Conservation (phyloP, 1,140 invertebrate species). For the Lithobius niger region DNA sequence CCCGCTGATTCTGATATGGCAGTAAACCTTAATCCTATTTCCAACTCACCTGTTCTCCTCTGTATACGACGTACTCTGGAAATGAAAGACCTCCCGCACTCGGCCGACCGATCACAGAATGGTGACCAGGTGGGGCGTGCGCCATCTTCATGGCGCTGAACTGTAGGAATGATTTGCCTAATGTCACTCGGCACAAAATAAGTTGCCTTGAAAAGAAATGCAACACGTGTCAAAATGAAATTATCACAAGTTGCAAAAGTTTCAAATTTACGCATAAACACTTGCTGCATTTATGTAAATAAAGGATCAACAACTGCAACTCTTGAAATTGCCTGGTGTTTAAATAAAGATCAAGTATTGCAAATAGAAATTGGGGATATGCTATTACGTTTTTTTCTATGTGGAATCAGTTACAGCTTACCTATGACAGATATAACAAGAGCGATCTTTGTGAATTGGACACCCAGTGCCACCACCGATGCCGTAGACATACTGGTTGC, state of each 20-base stretch:
- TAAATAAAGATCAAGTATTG: too few relatives aligned
- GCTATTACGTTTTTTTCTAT: too few relatives aligned
- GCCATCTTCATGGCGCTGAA: constrained; percentile 97
- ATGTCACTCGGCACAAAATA: constrained; percentile 77
- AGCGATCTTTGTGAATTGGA: constrained; percentile 59
- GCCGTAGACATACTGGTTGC: constrained; percentile 90
- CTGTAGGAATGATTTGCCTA: constrained; percentile 90
- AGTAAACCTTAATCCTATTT: too few relatives aligned
- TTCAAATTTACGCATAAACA: too few relatives aligned
- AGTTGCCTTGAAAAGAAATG: constrained; percentile 67
- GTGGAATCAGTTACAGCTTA: constrained; percentile 26
- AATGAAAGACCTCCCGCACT: constrained; percentile 81
- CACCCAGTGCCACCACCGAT: constrained; percentile 95
- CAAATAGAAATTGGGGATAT: too few relatives aligned
- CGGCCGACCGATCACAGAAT: constrained; percentile 82
- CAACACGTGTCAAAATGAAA: too few relatives aligned
- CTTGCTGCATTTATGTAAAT: too few relatives aligned
- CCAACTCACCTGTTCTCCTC: constrained; percentile 70
- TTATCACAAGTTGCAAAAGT: too few relatives aligned
- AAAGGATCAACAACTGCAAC: too few relatives aligned
- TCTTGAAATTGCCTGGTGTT: too few relatives aligned
- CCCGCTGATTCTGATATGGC: too few relatives aligned
- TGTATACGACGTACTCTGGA: constrained; percentile 92
- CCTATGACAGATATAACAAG: constrained; percentile 57
- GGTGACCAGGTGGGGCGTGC: constrained; percentile 88